These are phyloP conservation scores for Lasioglossum villosulum DNA, from an alignment of 2,888 invertebrate species.

Conservation along the genomic window DNA sequence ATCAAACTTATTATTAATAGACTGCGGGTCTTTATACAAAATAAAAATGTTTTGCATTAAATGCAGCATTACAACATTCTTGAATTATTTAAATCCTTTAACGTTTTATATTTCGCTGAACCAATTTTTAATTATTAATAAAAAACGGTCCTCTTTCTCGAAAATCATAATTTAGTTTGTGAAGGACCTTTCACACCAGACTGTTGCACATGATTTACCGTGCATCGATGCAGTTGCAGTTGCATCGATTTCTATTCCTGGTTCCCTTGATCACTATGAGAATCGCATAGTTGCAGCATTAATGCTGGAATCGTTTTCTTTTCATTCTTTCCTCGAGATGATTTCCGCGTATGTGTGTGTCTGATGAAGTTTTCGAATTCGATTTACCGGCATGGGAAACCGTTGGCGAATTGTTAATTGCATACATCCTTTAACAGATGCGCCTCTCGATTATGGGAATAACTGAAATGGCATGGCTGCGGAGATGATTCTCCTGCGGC, in stretches of 20 bases:
- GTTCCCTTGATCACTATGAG: not conserved
- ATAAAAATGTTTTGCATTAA: too few species aligned
- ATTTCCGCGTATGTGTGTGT: not conserved
- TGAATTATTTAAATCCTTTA: too few species aligned
- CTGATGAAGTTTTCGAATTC: constrained; percentile 9
- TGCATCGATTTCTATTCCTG: constrained; percentile 19
- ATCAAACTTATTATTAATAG: too few species aligned
- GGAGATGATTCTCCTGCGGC: constrained; percentile 1
- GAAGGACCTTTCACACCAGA: not conserved
- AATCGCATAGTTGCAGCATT: not conserved
- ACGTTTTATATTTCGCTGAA: too few species aligned
- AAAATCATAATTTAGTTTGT: not conserved
- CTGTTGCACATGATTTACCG: not conserved
- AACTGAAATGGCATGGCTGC: constrained; percentile 2
- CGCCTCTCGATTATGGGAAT: constrained; percentile 3
- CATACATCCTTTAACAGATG: constrained; percentile 6
- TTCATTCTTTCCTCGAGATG: constrained; percentile 7
- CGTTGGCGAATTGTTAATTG: not conserved
- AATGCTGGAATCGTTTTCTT: not conserved
- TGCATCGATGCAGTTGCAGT: not conserved
- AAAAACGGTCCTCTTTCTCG: too few species aligned
- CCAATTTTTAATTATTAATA: too few species aligned
- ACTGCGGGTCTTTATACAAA: too few species aligned
- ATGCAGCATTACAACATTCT: too few species aligned
- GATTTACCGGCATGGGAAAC: not conserved